Evolutionary conservation across 2,797 vertebrate species (phyloP).

Genomic region (Microctenopoma steveboyesi): DNA sequence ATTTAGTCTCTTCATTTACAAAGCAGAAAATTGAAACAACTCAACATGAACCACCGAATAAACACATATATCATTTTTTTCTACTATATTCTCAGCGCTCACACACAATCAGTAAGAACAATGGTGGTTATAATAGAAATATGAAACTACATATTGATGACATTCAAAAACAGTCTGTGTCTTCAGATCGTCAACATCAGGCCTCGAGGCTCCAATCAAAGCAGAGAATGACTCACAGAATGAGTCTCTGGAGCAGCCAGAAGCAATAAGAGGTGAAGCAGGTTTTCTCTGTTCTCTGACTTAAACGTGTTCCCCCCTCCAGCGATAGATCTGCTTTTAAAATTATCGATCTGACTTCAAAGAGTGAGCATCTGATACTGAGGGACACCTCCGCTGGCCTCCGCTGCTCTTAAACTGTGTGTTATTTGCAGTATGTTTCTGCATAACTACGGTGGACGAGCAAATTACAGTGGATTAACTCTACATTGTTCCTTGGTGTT

Average conservation of each 20-base stretch:
- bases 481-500: slow-evolving; percentile 66
- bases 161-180: slow-evolving; percentile 50
- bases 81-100: slow-evolving; percentile 30
- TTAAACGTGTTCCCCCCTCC: not conserved
- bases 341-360: not conserved
- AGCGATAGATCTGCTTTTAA: slow-evolving; percentile 7
- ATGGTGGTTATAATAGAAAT: slow-evolving; percentile 60
- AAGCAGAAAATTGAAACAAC: slow-evolving; percentile 16
- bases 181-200: slow-evolving; percentile 51
- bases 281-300: slow-evolving; percentile 6
- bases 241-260: slow-evolving; percentile 4
- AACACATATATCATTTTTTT: slow-evolving; percentile 20
- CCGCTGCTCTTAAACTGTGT: slow-evolving; percentile 5
- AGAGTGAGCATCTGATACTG: slow-evolving; percentile 6
- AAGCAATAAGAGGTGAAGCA: slow-evolving; percentile 16
- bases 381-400: not conserved
- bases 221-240: slow-evolving; percentile 4
- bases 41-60: slow-evolving; percentile 22
- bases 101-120: slow-evolving; percentile 41
- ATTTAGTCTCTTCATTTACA: no score
- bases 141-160: slow-evolving; percentile 44
- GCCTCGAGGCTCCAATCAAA: slow-evolving; percentile 42
- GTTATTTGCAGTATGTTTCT: slow-evolving; percentile 32
- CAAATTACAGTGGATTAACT: slow-evolving; percentile 75
- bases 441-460: slow-evolving; percentile 46